Conservation (phyloP, 2,888 invertebrate genomes). For the Parascotia fuliginaria region DNA sequence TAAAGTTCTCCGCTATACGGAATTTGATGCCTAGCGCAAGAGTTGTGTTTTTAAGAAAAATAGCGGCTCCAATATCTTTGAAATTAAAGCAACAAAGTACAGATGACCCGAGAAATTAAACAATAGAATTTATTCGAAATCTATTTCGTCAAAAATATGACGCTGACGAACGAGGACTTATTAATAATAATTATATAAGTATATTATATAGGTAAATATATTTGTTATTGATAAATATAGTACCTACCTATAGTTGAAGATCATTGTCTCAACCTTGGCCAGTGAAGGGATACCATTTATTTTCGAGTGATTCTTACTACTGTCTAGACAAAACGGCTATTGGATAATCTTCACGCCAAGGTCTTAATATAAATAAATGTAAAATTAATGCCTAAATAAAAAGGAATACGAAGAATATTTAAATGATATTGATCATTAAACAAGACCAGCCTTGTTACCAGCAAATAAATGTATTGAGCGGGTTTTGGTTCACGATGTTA, state of each 20-base stretch:
- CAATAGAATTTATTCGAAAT: too few relatives aligned
- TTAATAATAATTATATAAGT: too few relatives aligned
- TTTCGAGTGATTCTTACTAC: background rate
- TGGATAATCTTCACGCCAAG: conserved; percentile 30
- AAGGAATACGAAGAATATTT: conserved; percentile 26
- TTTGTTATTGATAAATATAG: background rate
- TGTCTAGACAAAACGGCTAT: conserved; percentile 23
- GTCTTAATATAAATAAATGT: conserved; percentile 24
- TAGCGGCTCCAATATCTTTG: background rate
- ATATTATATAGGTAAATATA: too few relatives aligned
- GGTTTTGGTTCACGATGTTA: conserved; percentile 21
- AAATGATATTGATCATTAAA: conserved; percentile 32
- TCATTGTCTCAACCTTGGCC: conserved; percentile 18
- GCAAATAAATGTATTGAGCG: conserved; percentile 23
- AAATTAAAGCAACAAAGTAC: background rate
- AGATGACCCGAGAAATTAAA: too few relatives aligned
- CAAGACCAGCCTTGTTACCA: conserved; percentile 29
- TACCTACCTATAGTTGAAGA: conserved; percentile 18
- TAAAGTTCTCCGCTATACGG: too few relatives aligned
- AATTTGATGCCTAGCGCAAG: too few relatives aligned
- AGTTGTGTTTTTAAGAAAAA: too few relatives aligned
- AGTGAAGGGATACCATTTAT: conserved; percentile 20
- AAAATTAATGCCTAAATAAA: conserved; percentile 24
- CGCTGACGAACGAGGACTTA: too few relatives aligned
- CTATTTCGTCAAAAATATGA: background rate